Percentiles rank a stretch among this genome's conserved stretches.
Evolutionary conservation across 2,113 vertebrate species (phyloP).

Genomic region (Callaeas wilsoni): DNA sequence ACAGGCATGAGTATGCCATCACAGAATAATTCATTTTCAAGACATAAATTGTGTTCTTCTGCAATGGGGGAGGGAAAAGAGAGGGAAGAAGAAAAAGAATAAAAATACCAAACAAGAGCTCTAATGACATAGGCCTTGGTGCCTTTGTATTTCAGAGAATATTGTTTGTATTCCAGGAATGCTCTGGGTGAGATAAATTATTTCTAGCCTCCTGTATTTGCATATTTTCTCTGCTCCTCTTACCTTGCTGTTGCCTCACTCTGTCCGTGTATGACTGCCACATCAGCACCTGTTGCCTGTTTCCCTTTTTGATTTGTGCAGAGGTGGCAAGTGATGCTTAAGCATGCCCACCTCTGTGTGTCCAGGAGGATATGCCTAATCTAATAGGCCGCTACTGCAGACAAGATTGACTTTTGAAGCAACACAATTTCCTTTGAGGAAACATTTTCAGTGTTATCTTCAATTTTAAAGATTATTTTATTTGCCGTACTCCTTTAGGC

Average conservation of each 20-base stretch:
- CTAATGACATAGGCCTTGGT: neutral
- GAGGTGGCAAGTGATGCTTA: neutral
- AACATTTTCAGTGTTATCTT: neutral
- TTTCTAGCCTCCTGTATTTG: neutral
- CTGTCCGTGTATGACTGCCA: neutral
- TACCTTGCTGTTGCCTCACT: neutral
- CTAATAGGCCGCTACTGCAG: neutral
- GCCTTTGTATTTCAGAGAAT: neutral
- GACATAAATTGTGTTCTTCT: neutral
- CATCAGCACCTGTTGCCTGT: neutral
- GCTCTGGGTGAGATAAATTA: neutral
- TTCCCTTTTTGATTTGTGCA: neutral
- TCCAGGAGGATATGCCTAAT: neutral
- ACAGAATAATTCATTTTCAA: neutral
- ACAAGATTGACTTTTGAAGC: neutral
- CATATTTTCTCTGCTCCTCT: neutral
- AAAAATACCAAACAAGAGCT: neutral
- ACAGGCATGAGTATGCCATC: neutral
- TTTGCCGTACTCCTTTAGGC: neutral
- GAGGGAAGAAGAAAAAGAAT: neutral
- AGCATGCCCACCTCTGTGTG: neutral
- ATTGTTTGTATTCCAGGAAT: neutral
- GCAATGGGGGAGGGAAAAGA: accelerated
- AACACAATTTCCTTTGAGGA: neutral
- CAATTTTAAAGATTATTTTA: neutral